Evolutionary conservation across 2,888 invertebrate species (phyloP).

Genomic region (Celastrina argiolus): DNA sequence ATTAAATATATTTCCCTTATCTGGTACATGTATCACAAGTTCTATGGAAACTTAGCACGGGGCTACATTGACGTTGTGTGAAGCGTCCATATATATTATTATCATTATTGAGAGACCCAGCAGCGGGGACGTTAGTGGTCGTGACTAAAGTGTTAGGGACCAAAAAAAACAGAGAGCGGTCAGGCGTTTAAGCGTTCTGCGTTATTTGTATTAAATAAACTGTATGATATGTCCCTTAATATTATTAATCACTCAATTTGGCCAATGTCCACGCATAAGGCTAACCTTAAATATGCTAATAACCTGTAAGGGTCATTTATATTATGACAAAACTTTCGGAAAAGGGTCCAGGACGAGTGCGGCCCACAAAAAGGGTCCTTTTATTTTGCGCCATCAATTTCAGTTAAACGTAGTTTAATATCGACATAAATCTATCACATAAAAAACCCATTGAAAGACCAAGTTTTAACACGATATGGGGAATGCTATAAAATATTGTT

Average conservation of each 20-base stretch:
- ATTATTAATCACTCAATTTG: neutral
- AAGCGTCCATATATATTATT: too few relatives aligned
- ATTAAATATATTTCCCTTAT: too few relatives aligned
- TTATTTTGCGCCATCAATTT: neutral
- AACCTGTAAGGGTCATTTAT: constrained; percentile 5
- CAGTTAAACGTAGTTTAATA: constrained; percentile 1
- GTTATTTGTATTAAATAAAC: too few relatives aligned
- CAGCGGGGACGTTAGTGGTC: neutral
- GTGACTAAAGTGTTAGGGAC: too few relatives aligned
- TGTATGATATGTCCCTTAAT: too few relatives aligned
- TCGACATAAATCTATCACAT: constrained; percentile 5
- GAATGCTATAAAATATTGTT: neutral
- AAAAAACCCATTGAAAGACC: neutral
- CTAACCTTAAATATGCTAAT: neutral
- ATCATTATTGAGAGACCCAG: too few relatives aligned
- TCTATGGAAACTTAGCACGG: too few relatives aligned
- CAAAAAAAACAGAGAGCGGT: too few relatives aligned
- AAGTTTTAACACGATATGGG: neutral
- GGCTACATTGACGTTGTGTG: too few relatives aligned
- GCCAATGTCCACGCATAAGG: neutral
- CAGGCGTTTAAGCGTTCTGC: too few relatives aligned
- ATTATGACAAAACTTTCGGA: neutral
- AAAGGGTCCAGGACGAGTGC: neutral
- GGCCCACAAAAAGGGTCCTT: neutral
- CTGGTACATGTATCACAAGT: too few relatives aligned